Base-by-base conservation (phyloP, 2,113 vertebrate species). In the Neogale vison region DNA sequence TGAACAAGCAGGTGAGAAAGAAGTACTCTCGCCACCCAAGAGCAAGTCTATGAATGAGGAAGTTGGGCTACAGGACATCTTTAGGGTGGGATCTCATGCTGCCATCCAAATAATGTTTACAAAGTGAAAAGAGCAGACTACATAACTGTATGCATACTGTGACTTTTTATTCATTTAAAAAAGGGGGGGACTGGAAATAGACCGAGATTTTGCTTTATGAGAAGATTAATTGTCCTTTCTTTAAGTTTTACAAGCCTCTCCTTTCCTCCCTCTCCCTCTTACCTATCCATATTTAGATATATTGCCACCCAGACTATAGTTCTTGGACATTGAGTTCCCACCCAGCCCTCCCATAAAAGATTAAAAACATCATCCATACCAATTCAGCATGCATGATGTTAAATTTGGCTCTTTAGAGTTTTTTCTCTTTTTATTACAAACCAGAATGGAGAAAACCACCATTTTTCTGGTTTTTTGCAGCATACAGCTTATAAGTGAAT, bases 1-100 rank as follows among this genome's bases (percentile, higher is more conserved):
- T 9, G n/a, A 81, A 59, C 29, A 42, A 90, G 17, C 45, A 65
- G 6, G 14, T 36, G 42, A 77, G 24, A 59, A n/a, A 15, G n/a
- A 55, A 65, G 39, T 34, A 13, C 24, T 42, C 3, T 42, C 2
- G 0, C 29, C 55, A 61, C 31, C 8, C 8, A 90, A 5, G 3
- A 45, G 6, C 21, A 18, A 42, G 17, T 29, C 50, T 50, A 23
- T 4, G 63, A 71, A 42, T 72, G 65, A 90, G 47, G 42, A 42
- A 31, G 4, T 6, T 3, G 42, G 45, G 3, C 13, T 21, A 12
- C 0, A 4, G 50, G 6, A 6, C 0, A 4, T n/a, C 23, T 63
- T 26, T n/a, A n/a, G 29, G 42, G 67, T 50, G 45, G 59, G 36
- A n/a, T 21, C 39, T 31, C 42, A 5, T 36, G 72, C 34, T 20